Base-by-base conservation (phyloP, 1,140 invertebrate species). In the Condylostylus longicornis region DNA sequence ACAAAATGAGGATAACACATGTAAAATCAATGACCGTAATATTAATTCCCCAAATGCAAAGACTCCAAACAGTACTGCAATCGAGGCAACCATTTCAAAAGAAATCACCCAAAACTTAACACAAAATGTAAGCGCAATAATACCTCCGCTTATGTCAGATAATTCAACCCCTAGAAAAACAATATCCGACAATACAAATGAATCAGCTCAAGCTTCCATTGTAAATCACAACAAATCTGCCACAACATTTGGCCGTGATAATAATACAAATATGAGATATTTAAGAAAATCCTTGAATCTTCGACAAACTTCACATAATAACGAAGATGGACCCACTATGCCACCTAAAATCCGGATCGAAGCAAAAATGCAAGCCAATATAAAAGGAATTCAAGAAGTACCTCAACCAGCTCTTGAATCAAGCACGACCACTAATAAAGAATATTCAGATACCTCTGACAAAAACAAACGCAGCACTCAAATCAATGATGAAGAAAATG, bases 171-270 rank as follows among this genome's bases (percentile, higher is more conserved):
- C n/a, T n/a, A n/a, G n/a, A n/a, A n/a, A n/a, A n/a, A n/a, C n/a
- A n/a, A n/a, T n/a, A n/a, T n/a, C n/a, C n/a, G n/a, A n/a, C n/a
- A n/a, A n/a, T n/a, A n/a, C n/a, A n/a, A n/a, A n/a, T n/a, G n/a
- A n/a, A n/a, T n/a, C n/a, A n/a, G n/a, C n/a, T n/a, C n/a, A n/a
- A n/a, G n/a, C n/a, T n/a, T n/a, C n/a, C n/a, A n/a, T n/a, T n/a
- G n/a, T n/a, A n/a, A n/a, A n/a, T n/a, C n/a, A n/a, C n/a, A n/a
- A n/a, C n/a, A n/a, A n/a, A n/a, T n/a, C n/a, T n/a, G n/a, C 55
- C 3, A 57, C 54, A 5, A 57, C 54, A 2, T 57, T 37, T 37
- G 54, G 54, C 0, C 37, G 33, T 3, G 41, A 51, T 1, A 57
- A 57, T 35, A 25, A 32, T 10, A 37, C 53, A 2, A 49, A 43